These are phyloP conservation scores for Callopanchax toddi DNA, from an alignment of 2,113 vertebrate species.

Conservation along the genomic window DNA sequence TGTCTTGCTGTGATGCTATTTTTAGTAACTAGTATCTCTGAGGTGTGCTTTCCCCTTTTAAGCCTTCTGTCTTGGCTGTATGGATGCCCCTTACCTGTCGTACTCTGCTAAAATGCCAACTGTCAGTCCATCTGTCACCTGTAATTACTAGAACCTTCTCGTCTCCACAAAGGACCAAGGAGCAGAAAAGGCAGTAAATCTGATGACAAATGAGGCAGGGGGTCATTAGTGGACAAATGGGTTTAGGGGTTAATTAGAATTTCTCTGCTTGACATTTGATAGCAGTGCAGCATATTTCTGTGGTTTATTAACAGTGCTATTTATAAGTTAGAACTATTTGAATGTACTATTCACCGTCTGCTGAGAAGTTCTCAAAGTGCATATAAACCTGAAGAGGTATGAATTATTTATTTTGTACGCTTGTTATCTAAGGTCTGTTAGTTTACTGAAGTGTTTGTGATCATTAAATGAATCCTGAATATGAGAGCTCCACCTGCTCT, in stretches of 20 bases:
- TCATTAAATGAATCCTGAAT: no score
- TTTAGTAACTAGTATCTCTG: neutral
- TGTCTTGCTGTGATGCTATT: neutral
- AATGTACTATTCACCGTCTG: neutral
- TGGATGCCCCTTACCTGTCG: no score
- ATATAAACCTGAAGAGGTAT: no score
- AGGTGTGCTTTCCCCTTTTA: slow-evolving; percentile 12
- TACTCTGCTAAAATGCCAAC: slow-evolving; percentile 61
- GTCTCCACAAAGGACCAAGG: neutral
- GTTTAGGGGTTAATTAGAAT: slow-evolving; percentile 45
- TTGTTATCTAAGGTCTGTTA: no score
- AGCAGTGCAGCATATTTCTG: neutral
- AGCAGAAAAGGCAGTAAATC: slow-evolving; percentile 27
- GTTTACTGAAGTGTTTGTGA: no score
- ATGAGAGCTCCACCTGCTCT: no score
- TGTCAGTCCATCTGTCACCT: slow-evolving; percentile 43
- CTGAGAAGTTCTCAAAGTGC: neutral
- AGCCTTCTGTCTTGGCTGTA: no score
- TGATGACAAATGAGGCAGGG: slow-evolving; percentile 22
- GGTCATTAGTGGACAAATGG: slow-evolving; percentile 11
- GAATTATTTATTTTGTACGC: no score
- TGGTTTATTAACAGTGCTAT: slow-evolving; percentile 4
- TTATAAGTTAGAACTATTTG: neutral
- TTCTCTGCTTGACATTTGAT: slow-evolving; percentile 35
- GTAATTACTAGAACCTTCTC: slow-evolving; percentile 57